Conservation (phyloP, 2,113 vertebrate species). For the Telmatochromis brichardi region DNA sequence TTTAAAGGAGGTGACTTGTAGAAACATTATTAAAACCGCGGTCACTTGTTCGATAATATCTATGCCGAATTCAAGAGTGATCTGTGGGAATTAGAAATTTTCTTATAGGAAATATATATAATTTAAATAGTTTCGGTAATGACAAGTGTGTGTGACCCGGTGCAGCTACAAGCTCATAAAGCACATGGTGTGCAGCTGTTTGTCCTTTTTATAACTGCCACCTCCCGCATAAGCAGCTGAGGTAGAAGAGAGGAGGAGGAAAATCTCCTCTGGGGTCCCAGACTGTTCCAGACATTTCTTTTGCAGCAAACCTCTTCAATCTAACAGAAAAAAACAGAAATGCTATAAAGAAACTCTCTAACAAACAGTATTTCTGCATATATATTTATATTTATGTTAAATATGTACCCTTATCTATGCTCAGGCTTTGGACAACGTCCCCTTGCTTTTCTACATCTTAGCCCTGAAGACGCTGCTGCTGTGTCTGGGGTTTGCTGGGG, state of each 20-base stretch:
- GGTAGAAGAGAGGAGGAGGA: neutral
- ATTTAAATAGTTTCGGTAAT: too few relatives aligned
- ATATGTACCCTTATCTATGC: neutral
- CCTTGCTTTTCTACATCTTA: slow-evolving; percentile 88
- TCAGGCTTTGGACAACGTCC: slow-evolving; percentile 85
- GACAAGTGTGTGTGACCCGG: neutral
- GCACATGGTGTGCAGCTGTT: slow-evolving; percentile 41
- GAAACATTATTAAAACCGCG: neutral
- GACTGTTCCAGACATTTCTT: neutral
- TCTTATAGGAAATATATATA: too few relatives aligned
- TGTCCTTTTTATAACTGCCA: neutral
- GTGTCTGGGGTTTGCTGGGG: slow-evolving; percentile 86
- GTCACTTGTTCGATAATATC: fast-evolving
- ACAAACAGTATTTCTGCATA: neutral
- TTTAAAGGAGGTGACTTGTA: fast-evolving
- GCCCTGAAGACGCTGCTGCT: slow-evolving; percentile 89
- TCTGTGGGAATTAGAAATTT: fast-evolving
- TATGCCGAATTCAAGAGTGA: neutral
- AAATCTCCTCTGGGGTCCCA: neutral
- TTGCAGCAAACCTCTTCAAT: neutral
- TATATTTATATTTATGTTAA: neutral
- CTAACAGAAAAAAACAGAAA: fast-evolving
- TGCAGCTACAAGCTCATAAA: neutral
- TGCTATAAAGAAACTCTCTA: fast-evolving
- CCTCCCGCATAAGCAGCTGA: slow-evolving; percentile 10